Base-by-base conservation (phyloP, 2,888 invertebrate species). In the Trachelus troglodyta region DNA sequence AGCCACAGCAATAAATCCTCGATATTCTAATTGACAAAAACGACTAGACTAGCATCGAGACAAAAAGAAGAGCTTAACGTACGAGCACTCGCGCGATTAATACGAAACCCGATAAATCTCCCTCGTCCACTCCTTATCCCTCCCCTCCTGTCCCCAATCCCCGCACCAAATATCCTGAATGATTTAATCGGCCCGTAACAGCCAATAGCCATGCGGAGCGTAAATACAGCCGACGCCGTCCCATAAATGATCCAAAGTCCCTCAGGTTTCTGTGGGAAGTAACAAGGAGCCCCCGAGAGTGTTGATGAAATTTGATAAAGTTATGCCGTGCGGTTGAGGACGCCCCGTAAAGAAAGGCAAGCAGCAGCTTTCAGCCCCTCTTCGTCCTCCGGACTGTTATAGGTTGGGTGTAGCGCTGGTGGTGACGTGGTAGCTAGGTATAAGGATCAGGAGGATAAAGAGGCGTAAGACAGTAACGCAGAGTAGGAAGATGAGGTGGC, bases 221-320 rank as follows among this genome's bases (percentile, higher is more conserved):
- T 56, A 56, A 56, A 56, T 56, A 56, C 56, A 23, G 23, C 56
- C 56, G 56, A 56, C 56, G 56, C 2, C 56, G 56, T 56, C 23
- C 56, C 56, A 23, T 56, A 23, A 56, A 56, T 56, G 56, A 56
- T 56, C 56, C 23, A 56, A 56, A 56, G 56, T 56, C 56, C 23
- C 56, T 56, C 56, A 56, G 56, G 56, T 56, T 56, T 23, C 56
- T 56, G 56, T 9, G 23, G 23, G 23, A 15, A 56, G 23, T 23
- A 56, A 56, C 23, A 23, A 56, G 56, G 56, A 56, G 56, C 9
- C 37, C 23, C 37, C 56, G 71, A 77, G 75, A 76, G 80, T 77
- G 82, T 83, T 87, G 86, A 88, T 87, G 87, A 89, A 89, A 87
- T 89, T 88, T 87, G 85, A 87, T 86, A 87, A 89, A 88, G 88